Evolutionary conservation across 2,113 vertebrate species (phyloP).

Genomic region (Mobula hypostoma): DNA sequence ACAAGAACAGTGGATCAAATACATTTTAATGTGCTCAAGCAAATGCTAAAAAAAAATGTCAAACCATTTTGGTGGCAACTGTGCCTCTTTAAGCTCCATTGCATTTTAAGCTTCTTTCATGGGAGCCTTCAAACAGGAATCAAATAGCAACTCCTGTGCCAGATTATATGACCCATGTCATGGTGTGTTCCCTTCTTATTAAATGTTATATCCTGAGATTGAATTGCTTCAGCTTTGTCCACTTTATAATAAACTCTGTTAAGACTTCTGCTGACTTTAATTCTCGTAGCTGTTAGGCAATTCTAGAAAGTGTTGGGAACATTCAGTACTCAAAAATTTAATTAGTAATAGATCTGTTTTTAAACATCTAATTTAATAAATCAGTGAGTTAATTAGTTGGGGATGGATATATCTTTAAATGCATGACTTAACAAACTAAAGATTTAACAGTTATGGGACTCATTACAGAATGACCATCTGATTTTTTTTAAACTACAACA

Average conservation of each 20-base stretch:
- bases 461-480: constrained; percentile 23
- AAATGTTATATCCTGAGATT: constrained; percentile 28
- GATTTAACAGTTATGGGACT: constrained; percentile 9
- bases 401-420: constrained; percentile 30
- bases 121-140: constrained; percentile 6
- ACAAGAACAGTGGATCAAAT: background rate
- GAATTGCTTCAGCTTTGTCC: constrained; percentile 34
- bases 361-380: constrained; percentile 35
- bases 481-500: background rate
- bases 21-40: background rate
- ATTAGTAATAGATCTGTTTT: constrained; percentile 35
- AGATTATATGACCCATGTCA: constrained; percentile 25
- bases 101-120: background rate
- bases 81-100: constrained; percentile 14
- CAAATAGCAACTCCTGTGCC: constrained; percentile 21
- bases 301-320: constrained; percentile 34
- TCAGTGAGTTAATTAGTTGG: constrained; percentile 15
- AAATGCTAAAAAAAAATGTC: background rate
- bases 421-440: background rate
- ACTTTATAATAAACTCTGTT: constrained; percentile 25
- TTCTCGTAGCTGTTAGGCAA: constrained; percentile 32
- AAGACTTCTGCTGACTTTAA: constrained; percentile 13
- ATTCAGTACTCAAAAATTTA: constrained; percentile 35
- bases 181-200: constrained; percentile 33
- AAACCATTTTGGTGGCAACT: background rate